A percentile compares a stretch with the other conserved stretches of the same genome.
Conservation (phyloP, 1,140 invertebrate species). For the Tetraneura akinire region DNA sequence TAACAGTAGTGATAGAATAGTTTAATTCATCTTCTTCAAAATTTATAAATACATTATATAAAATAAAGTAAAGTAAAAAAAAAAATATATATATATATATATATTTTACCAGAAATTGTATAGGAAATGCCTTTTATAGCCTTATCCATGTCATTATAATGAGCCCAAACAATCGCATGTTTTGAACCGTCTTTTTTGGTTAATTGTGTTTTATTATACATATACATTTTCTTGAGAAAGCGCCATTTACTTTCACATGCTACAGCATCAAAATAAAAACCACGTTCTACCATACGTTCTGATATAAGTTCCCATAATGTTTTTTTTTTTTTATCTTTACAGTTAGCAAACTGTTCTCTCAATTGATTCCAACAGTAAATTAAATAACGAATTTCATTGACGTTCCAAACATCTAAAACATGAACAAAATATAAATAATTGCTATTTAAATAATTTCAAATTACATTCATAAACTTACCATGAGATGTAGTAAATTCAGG, state of each 20-base stretch:
- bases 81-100: background rate
- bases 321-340: constrained; percentile 1
- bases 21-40: background rate
- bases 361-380: constrained; percentile 30
- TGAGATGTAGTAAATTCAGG: background rate
- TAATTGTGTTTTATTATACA: constrained; percentile 5
- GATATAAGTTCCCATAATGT: background rate
- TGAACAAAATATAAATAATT: background rate
- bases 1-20: background rate
- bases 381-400: constrained; percentile 14
- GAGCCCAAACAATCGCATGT: background rate
- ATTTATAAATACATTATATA: background rate
- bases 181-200: constrained; percentile 1
- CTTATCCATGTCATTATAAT: constrained; percentile 28
- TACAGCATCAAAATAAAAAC: constrained; percentile 23
- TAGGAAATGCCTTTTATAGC: constrained; percentile 4
- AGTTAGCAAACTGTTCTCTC: constrained; percentile 17
- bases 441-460: background rate
- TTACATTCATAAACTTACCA: background rate
- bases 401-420: background rate
- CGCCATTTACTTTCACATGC: constrained; percentile 24
- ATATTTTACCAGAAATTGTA: constrained; percentile 19
- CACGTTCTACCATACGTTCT: background rate
- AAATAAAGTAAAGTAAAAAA: too few relatives aligned
- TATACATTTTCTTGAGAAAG: constrained; percentile 21